These are phyloP conservation scores for Sinohyriopsis cumingii DNA, from an alignment of 2,888 invertebrate genomes.

Conservation along the genomic window DNA sequence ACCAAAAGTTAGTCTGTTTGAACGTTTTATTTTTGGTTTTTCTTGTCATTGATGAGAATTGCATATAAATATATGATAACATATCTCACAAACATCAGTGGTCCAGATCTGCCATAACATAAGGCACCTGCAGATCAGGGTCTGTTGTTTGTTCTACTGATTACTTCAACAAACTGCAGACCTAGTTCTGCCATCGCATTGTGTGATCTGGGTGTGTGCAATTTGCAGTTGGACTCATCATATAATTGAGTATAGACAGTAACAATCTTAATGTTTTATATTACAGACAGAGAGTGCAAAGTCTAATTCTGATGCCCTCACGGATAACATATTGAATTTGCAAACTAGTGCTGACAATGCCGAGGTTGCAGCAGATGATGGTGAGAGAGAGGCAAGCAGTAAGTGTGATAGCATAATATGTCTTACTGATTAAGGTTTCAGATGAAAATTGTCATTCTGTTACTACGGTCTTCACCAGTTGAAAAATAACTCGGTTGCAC, in stretches of 20 bases:
- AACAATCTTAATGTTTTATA: neutral
- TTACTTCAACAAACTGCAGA: too few species aligned
- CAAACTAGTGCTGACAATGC: constrained; percentile 15
- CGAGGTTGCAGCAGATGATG: constrained; percentile 10
- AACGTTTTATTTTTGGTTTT: too few species aligned
- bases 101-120: too few species aligned
- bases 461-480: too few species aligned
- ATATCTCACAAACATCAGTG: too few species aligned
- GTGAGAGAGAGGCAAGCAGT: constrained; percentile 27
- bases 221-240: neutral
- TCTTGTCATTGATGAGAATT: too few species aligned
- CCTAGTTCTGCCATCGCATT: too few species aligned
- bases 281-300: constrained; percentile 28
- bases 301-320: constrained; percentile 24
- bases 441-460: neutral
- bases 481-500: too few species aligned
- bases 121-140: too few species aligned
- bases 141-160: too few species aligned
- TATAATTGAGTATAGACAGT: neutral
- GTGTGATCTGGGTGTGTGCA: neutral
- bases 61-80: too few species aligned
- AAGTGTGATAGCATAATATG: constrained; percentile 1
- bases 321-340: constrained; percentile 16
- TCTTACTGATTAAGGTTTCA: neutral
- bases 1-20: too few species aligned